Evolutionary conservation across 2,113 vertebrate species (phyloP).

Genomic region (Bucco capensis): DNA sequence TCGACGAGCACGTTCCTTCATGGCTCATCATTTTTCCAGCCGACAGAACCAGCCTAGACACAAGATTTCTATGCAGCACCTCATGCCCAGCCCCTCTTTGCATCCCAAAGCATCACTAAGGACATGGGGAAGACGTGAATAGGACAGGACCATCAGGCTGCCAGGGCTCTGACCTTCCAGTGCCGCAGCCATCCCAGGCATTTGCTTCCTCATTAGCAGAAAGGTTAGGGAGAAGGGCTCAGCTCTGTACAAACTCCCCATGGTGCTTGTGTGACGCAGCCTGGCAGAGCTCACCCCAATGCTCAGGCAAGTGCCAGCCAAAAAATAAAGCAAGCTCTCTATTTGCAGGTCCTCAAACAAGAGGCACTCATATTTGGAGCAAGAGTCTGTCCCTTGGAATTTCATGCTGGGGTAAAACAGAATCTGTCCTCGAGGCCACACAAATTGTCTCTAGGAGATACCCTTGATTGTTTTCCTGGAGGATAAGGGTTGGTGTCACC

Average conservation of each 20-base stretch:
- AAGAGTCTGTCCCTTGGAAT: not conserved
- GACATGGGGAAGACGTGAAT: not conserved
- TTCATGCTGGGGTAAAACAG: not conserved
- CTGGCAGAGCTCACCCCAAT: not conserved
- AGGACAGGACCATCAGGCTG: not conserved
- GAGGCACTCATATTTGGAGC: not conserved
- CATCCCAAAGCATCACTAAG: not conserved
- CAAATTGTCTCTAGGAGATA: not conserved
- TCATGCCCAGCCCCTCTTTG: not conserved
- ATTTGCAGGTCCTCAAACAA: not conserved
- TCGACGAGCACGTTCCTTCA: fast-evolving
- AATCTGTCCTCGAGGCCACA: not conserved
- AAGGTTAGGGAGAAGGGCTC: not conserved
- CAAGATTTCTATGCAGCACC: not conserved
- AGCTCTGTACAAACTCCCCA: not conserved
- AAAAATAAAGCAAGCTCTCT: not conserved
- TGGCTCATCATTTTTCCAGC: not conserved
- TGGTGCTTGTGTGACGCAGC: not conserved
- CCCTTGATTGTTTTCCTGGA: not conserved
- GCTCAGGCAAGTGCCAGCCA: fast-evolving
- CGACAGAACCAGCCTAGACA: not conserved
- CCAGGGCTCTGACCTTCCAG: not conserved
- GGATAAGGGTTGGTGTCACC: not conserved
- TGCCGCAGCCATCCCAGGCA: not conserved
- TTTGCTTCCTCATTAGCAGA: slow-evolving; percentile 25